These are phyloP conservation scores for Heliornis fulica DNA, from an alignment of 2,113 vertebrate species.

Conservation along the genomic window DNA sequence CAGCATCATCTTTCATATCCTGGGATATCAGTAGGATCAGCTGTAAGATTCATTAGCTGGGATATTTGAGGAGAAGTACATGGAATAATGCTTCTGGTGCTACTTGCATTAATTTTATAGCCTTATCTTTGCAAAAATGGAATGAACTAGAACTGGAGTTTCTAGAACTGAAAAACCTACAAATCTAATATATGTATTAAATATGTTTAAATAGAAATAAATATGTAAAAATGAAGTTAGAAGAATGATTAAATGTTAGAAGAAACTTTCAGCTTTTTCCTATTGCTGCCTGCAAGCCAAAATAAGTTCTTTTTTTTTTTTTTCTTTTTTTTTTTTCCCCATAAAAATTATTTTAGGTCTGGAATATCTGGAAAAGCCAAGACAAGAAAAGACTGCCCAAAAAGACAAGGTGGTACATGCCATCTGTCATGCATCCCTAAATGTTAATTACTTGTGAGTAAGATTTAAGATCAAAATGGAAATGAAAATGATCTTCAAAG, in stretches of 20 bases:
- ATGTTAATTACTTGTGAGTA: conserved; percentile 58
- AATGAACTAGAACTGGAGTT: too few relatives aligned
- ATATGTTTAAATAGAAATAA: not conserved
- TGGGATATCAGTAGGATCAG: not conserved
- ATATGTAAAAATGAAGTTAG: not conserved
- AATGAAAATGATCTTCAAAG: conserved; percentile 56
- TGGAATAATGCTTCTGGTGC: not conserved
- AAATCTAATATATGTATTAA: not conserved
- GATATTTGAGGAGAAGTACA: not conserved
- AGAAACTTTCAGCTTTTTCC: not conserved
- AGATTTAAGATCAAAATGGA: conserved; percentile 41
- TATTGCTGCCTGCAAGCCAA: not conserved
- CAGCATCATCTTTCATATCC: not conserved
- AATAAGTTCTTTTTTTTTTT: not conserved
- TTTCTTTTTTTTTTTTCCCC: accelerated
- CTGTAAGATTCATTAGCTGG: not conserved
- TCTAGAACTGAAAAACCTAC: not conserved
- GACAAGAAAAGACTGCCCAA: conserved; percentile 17
- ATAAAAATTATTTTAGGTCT: not conserved
- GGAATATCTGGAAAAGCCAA: conserved; percentile 20
- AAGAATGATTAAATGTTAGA: not conserved
- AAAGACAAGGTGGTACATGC: conserved; percentile 47
- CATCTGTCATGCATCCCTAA: conserved; percentile 48
- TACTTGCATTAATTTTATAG: not conserved
- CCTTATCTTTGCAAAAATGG: not conserved